Base-by-base conservation (phyloP, 2,113 vertebrate genomes). In the Nannobrachium achirus region DNA sequence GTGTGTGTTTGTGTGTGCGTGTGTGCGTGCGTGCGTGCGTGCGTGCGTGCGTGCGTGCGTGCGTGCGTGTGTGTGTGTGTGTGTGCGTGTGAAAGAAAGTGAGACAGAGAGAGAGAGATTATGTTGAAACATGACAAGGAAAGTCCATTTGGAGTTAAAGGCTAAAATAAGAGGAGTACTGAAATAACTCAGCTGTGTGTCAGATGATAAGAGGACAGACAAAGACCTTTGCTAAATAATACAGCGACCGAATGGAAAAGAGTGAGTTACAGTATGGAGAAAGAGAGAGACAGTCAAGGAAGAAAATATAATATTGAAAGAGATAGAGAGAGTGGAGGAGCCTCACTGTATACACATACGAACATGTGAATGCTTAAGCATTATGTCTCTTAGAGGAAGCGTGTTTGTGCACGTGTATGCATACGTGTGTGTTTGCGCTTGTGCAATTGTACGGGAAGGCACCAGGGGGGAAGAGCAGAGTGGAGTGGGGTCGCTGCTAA, bases 71-170 rank as follows among this genome's bases (percentile, higher is more conserved):
- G 10, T 25, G 11, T 11, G 14, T 53, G 59, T 1, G 41, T 41
- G 14, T 20, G 55, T 39, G 38, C 57, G 56, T 39, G 51, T 41
- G 38, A 8, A 65, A 39, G 73, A 52, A 45, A 44, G 9, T 19
- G 39, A 15, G 69, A 55, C 11, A 62, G 40, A 45, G 15, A 25
- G 55, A 62, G 45, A 69, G 71, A 71, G 66, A 73, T 77, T 61
- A 78, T 56, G 33, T 15, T 51, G 56, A 78, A 81, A 75, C 71
- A 70, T 71, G 79, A 91, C 90, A 91, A 85, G 92, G 64, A 88
- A 91, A 92, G 81, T 90, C 88, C 87, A 91, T 92, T 92, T 90
- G 59, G 82, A 75, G 77, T 76, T 53, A 50, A 72, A 75, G 71
- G 20, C 80, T 74, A 83, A 86, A 91, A 86, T 71, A 82, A 73